Evolutionary conservation across 64 coral and sea anemone genomes (phyloP).

Genomic region (Catalaphyllia jardinei): DNA sequence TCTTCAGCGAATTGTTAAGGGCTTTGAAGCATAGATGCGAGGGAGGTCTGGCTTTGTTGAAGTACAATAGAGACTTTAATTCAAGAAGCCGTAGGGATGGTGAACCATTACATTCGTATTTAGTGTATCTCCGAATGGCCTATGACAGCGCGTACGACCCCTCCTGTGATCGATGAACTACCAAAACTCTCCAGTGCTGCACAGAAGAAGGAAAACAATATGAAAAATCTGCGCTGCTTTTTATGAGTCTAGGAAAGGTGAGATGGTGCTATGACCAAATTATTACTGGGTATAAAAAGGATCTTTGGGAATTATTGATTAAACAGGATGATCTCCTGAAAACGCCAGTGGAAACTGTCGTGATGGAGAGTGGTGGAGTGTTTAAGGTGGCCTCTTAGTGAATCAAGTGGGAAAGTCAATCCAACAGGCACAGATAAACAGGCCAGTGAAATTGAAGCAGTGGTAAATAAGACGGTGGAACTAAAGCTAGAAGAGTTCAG

Average conservation of each 20-base stretch:
- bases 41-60: constrained; percentile 34
- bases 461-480: not conserved
- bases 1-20: too few relatives aligned
- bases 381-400: constrained; percentile 31
- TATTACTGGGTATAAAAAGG: constrained; percentile 27
- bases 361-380: too few relatives aligned
- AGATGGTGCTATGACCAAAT: constrained; percentile 51
- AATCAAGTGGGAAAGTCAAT: not conserved
- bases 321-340: constrained; percentile 50
- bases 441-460: not conserved
- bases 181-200: constrained; percentile 11
- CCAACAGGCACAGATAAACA: not conserved
- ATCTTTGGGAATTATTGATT: constrained; percentile 43
- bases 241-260: constrained; percentile 11
- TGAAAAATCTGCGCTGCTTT: constrained; percentile 35
- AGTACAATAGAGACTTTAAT: constrained; percentile 41
- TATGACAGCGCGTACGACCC: constrained; percentile 14
- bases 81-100: constrained; percentile 17
- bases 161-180: constrained; percentile 40
- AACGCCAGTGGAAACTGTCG: constrained; percentile 47
- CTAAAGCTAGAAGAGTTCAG: constrained; percentile 14
- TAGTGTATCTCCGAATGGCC: constrained; percentile 8
- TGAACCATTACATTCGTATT: constrained; percentile 15
- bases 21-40: not conserved
- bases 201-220: constrained; percentile 39